Evolutionary conservation across 2,797 vertebrate species (phyloP).

Genomic region (Malacoctenus gilli): DNA sequence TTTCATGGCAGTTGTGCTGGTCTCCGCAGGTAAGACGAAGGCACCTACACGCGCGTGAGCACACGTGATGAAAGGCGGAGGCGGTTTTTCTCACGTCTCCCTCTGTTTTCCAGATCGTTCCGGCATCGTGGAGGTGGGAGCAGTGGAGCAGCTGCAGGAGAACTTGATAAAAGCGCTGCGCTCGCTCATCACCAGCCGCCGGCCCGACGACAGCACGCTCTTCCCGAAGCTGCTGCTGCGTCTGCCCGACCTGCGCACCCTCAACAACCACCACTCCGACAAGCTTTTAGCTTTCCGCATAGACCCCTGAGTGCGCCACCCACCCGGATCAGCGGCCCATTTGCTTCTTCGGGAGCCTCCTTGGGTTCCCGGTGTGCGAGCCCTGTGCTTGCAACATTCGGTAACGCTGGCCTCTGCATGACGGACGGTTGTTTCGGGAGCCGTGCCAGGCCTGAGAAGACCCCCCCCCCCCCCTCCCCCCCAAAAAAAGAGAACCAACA

Average conservation of each 20-base stretch:
- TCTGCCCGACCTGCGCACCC: constrained; percentile 83
- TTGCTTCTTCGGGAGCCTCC: constrained; percentile 30
- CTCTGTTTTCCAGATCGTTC: constrained; percentile 84
- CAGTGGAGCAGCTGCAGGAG: constrained; percentile 85
- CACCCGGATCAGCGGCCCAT: too few relatives aligned
- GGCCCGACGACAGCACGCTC: constrained; percentile 77
- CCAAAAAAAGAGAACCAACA: constrained; percentile 10
- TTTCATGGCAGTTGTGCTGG: constrained; percentile 85
- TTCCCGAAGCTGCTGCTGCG: constrained; percentile 83
- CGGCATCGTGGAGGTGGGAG: constrained; percentile 78
- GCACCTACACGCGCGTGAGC: neutral
- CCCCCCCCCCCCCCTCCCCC: too few relatives aligned
- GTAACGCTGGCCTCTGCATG: constrained; percentile 54
- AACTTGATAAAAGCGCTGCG: constrained; percentile 82
- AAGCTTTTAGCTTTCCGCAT: constrained; percentile 85
- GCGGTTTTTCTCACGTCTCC: neutral
- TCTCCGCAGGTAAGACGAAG: constrained; percentile 79
- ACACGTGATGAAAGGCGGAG: neutral
- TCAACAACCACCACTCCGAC: constrained; percentile 85
- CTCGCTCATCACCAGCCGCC: constrained; percentile 73
- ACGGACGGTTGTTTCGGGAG: constrained; percentile 55
- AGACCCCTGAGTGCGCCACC: constrained; percentile 70
- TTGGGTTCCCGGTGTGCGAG: constrained; percentile 38
- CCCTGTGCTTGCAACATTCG: constrained; percentile 30
- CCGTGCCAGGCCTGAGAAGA: constrained; percentile 32